Evolutionary conservation across 2,113 vertebrate species (phyloP).

Genomic region (Bos indicus): DNA sequence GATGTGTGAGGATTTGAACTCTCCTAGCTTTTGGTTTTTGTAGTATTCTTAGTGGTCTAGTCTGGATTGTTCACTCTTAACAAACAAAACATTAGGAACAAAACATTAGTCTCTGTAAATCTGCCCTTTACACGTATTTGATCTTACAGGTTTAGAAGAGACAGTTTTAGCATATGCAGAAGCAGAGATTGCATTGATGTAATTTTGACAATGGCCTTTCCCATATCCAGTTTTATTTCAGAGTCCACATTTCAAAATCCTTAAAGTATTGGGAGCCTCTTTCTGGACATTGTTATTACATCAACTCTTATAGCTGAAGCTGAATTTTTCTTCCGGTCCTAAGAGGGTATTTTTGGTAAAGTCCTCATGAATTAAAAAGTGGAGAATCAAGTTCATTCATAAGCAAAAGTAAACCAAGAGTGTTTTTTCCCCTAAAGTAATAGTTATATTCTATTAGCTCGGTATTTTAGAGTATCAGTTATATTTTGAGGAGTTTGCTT

Average conservation of each 20-base stretch:
- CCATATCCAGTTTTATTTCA: background rate
- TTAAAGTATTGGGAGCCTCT: background rate
- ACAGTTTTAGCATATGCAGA: background rate
- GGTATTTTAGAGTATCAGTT: slow-evolving; percentile 7
- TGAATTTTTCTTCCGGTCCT: background rate
- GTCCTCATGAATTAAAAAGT: slow-evolving; percentile 26
- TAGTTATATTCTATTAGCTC: background rate
- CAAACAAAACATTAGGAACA: no score
- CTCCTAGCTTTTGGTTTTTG: background rate
- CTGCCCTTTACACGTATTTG: background rate
- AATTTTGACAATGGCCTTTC: background rate
- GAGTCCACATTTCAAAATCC: background rate
- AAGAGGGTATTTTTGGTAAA: background rate
- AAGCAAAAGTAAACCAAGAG: background rate
- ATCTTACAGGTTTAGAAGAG: background rate
- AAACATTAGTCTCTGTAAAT: background rate
- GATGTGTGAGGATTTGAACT: background rate
- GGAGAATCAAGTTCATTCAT: background rate
- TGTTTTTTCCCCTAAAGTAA: background rate
- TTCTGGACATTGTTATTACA: background rate
- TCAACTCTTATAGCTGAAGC: background rate
- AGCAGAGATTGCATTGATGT: background rate
- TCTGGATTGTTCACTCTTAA: background rate
- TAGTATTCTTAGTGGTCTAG: background rate
- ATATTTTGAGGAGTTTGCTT: slow-evolving; percentile 33